A percentile compares a stretch with the other conserved stretches of the same genome.
Evolutionary conservation across 1,140 invertebrate genomes (phyloP).

Genomic region (Ruditapes philippinarum): DNA sequence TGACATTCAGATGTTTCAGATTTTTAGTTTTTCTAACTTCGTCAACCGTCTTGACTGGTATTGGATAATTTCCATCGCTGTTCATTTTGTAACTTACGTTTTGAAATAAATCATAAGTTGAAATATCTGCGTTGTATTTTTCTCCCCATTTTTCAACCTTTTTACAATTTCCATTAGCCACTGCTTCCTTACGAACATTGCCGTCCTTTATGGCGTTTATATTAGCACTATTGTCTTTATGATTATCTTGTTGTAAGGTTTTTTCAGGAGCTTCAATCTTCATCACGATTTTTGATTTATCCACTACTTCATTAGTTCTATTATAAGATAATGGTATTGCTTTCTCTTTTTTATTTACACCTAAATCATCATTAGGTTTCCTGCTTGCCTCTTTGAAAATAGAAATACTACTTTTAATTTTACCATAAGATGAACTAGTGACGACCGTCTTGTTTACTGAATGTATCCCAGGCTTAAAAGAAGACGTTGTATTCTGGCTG

Average conservation of each 20-base stretch:
- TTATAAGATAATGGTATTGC: too few relatives aligned
- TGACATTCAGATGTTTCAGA: conserved; percentile 88
- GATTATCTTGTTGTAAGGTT: too few relatives aligned
- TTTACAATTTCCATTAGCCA: not conserved
- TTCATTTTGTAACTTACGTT: conserved; percentile 36
- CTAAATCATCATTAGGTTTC: not conserved
- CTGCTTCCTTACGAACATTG: not conserved
- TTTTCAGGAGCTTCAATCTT: not conserved
- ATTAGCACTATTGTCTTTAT: too few relatives aligned
- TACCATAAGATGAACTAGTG: too few relatives aligned
- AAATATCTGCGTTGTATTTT: not conserved
- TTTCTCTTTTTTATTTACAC: not conserved
- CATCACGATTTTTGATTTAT: not conserved
- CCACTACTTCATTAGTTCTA: too few relatives aligned
- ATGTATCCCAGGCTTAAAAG: too few relatives aligned
- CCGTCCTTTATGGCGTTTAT: not conserved
- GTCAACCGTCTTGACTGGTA: conserved; percentile 41
- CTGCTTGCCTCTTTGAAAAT: not conserved
- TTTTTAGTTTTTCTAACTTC: not conserved
- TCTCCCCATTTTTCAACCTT: conserved; percentile 11
- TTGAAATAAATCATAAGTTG: conserved; percentile 55
- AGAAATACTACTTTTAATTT: too few relatives aligned
- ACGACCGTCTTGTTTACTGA: too few relatives aligned
- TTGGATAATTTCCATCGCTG: conserved; percentile 17
- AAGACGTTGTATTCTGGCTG: too few relatives aligned